phyloP scores from a whole-genome alignment of 1,140 invertebrate genomes.

The Drosophila rhopaloa region DNA sequence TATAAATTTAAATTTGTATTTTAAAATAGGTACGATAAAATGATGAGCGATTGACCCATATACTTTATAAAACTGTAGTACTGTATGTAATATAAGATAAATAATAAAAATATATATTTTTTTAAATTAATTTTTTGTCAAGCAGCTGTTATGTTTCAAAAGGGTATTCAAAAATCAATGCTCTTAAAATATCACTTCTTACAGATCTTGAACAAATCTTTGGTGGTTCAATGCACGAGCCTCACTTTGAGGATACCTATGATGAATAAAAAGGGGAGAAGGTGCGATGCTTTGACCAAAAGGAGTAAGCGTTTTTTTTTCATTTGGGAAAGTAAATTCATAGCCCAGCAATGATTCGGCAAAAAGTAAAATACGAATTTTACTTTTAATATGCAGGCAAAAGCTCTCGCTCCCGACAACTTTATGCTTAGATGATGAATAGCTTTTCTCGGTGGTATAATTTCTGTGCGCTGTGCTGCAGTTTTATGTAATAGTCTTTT shows the following conservation, averaged over 20 bases:
- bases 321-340: constrained; percentile 57
- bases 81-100: neutral
- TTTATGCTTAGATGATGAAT: constrained; percentile 62
- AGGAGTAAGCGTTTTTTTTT: constrained; percentile 28
- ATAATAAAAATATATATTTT: neutral
- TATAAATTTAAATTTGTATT: no score
- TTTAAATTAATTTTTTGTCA: neutral
- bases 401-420: constrained; percentile 24
- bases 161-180: neutral
- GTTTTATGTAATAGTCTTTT: constrained; percentile 46
- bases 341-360: constrained; percentile 54
- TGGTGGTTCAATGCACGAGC: constrained; percentile 63
- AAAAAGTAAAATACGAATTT: constrained; percentile 25
- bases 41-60: no score
- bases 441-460: constrained; percentile 33
- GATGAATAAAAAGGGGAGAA: neutral
- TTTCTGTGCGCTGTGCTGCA: constrained; percentile 37
- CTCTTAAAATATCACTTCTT: neutral
- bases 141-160: no score
- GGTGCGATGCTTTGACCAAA: constrained; percentile 14
- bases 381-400: constrained; percentile 44
- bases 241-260: constrained; percentile 23
- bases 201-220: constrained; percentile 34
- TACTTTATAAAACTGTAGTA: no score
- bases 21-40: no score